phyloP scores from a whole-genome alignment of 1,140 invertebrate genomes.

The Ips typographus region DNA sequence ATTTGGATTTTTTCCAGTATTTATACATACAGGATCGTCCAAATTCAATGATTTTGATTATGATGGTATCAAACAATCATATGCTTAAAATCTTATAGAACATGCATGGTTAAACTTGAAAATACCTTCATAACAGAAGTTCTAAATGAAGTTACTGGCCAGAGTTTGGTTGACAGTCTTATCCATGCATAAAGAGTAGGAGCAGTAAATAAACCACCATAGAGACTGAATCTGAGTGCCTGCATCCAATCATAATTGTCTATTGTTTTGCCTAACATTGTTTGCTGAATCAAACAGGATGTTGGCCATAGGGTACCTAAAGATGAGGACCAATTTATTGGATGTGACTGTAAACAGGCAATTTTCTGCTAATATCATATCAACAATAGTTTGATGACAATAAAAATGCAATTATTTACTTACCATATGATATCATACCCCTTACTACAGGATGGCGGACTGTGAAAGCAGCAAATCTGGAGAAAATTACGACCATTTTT shows the following conservation, averaged over 20 bases:
- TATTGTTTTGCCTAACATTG: constrained; percentile 56
- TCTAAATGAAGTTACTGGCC: constrained; percentile 64
- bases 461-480: constrained; percentile 46
- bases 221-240: constrained; percentile 65
- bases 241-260: constrained; percentile 62
- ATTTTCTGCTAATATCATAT: neutral
- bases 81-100: too few relatives aligned
- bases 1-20: too few relatives aligned
- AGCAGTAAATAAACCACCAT: constrained; percentile 69
- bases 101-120: too few relatives aligned
- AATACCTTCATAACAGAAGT: constrained; percentile 68
- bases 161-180: constrained; percentile 61
- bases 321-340: neutral
- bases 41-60: too few relatives aligned
- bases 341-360: too few relatives aligned
- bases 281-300: constrained; percentile 53
- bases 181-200: constrained; percentile 73
- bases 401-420: constrained; percentile 39
- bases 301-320: constrained; percentile 50
- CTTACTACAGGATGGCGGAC: constrained; percentile 58
- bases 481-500: constrained; percentile 43
- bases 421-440: constrained; percentile 71
- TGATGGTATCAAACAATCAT: too few relatives aligned
- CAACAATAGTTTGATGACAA: neutral
- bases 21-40: too few relatives aligned